phyloP scores from a whole-genome alignment of 1,140 invertebrate genomes.

The Potamilus streckersoni region DNA sequence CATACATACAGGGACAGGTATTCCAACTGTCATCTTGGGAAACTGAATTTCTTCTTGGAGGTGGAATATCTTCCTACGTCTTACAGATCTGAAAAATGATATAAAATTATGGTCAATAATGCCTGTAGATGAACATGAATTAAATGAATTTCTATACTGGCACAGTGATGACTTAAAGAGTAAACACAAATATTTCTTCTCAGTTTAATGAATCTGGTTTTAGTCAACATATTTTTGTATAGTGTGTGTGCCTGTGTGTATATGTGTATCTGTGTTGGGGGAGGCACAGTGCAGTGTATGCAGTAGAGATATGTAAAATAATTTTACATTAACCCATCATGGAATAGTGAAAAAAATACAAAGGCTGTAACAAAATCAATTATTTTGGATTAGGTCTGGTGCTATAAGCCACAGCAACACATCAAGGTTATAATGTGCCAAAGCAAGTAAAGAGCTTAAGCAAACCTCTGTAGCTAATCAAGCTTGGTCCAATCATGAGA shows the following conservation, averaged over 20 bases:
- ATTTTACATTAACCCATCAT: too few relatives aligned
- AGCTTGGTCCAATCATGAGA: too few relatives aligned
- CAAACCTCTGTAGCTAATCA: too few relatives aligned
- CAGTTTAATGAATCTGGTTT: not conserved
- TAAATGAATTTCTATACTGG: not conserved
- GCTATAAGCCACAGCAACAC: too few relatives aligned
- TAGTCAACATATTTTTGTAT: not conserved
- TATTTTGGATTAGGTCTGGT: too few relatives aligned
- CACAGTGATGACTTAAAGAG: not conserved
- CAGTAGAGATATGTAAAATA: too few relatives aligned
- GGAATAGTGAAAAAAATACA: too few relatives aligned
- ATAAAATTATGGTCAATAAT: not conserved
- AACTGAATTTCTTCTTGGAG: slow-evolving; percentile 74
- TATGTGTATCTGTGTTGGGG: too few relatives aligned
- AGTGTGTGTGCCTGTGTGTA: not conserved
- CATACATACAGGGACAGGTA: slow-evolving; percentile 66
- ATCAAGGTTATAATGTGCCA: too few relatives aligned
- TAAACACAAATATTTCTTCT: not conserved
- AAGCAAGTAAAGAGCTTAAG: too few relatives aligned
- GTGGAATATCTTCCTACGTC: slow-evolving; percentile 73
- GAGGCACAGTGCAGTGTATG: too few relatives aligned
- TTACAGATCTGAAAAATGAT: slow-evolving; percentile 73
- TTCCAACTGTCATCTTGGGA: slow-evolving; percentile 75
- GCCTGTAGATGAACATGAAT: not conserved
- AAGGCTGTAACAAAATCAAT: too few relatives aligned